These are phyloP conservation scores for Cordilura impudica DNA, from an alignment of 2,888 invertebrate genomes.

Conservation along the genomic window DNA sequence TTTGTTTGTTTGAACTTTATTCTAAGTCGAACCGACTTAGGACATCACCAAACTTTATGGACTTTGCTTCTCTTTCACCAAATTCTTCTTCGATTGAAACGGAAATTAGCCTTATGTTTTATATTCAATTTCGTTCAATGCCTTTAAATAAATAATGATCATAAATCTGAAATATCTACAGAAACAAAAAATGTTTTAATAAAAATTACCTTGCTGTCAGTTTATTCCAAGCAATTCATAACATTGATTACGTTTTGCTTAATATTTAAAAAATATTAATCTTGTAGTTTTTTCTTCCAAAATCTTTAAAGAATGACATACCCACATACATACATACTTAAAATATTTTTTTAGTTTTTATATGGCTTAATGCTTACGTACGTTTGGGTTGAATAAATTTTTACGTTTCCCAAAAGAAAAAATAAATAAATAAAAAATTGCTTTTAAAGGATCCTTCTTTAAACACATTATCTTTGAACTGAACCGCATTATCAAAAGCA, in stretches of 20 bases:
- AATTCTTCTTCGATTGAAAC: no score
- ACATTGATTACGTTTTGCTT: neutral
- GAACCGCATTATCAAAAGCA: constrained; percentile 41
- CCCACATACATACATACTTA: no score
- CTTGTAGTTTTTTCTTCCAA: constrained; percentile 13
- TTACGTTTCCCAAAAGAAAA: neutral
- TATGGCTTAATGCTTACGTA: constrained; percentile 27
- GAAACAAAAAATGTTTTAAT: neutral
- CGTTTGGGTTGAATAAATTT: neutral
- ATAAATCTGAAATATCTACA: constrained; percentile 41
- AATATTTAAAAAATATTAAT: constrained; percentile 46
- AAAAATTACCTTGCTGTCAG: neutral
- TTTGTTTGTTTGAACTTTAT: no score
- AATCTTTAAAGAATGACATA: neutral
- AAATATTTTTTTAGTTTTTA: neutral
- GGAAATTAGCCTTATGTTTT: constrained; percentile 40
- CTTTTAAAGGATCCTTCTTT: constrained; percentile 42
- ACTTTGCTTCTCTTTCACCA: no score
- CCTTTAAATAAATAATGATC: constrained; percentile 12
- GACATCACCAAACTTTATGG: no score
- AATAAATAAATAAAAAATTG: neutral
- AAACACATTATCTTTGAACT: constrained; percentile 47
- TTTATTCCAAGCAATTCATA: constrained; percentile 15
- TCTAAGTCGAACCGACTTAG: no score
- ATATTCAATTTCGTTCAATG: constrained; percentile 37